phyloP scores from a whole-genome alignment of 2,797 vertebrate genomes.

The Dryobates pubescens region DNA sequence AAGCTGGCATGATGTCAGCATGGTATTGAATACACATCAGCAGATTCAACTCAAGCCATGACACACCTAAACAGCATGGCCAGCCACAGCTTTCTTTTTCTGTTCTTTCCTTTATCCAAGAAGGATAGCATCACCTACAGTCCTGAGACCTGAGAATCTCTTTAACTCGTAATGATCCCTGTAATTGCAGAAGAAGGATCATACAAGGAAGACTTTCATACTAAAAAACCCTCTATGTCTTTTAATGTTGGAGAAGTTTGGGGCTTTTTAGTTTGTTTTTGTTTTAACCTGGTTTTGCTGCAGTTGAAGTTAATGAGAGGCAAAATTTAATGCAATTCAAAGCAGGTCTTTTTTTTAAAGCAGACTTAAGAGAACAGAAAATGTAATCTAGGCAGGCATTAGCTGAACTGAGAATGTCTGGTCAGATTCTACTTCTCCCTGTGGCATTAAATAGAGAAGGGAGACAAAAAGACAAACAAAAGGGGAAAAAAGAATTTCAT shows the following conservation, averaged over 20 bases:
- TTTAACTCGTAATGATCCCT: neutral
- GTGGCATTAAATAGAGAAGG: neutral
- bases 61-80: neutral
- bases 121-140: neutral
- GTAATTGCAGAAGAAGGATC: neutral
- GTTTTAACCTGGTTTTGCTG: neutral
- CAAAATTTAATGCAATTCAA: neutral
- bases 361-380: neutral
- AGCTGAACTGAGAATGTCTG: neutral
- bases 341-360: neutral
- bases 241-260: neutral
- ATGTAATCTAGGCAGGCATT: neutral
- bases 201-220: neutral
- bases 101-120: neutral
- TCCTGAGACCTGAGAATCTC: neutral
- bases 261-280: neutral
- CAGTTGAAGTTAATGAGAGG: neutral
- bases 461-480: neutral
- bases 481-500: accelerated
- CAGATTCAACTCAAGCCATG: too few relatives aligned
- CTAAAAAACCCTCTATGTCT: neutral
- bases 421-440: neutral
- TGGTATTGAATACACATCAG: too few relatives aligned
- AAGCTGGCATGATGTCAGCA: too few relatives aligned
- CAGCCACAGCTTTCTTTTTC: neutral